Evolutionary conservation across 2,888 invertebrate genomes (phyloP).

Genomic region (Netelia fuscicornis): DNA sequence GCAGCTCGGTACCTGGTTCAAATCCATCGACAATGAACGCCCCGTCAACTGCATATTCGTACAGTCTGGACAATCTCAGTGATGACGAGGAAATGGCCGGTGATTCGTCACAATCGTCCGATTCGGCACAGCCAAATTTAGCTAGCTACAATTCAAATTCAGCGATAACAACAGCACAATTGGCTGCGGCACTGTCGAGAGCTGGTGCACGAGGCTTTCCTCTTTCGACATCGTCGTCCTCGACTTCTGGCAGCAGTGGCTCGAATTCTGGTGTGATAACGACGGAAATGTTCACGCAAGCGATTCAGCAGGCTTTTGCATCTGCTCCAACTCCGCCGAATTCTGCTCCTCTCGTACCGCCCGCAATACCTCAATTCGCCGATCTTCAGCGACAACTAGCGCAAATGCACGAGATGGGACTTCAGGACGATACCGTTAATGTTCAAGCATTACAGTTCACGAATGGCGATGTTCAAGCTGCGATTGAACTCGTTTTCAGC

Average conservation of each 20-base stretch:
- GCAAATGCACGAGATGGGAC: conserved; percentile 96
- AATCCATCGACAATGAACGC: conserved; percentile 74
- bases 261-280: conserved; percentile 87
- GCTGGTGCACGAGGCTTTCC: conserved; percentile 82
- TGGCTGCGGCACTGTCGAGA: conserved; percentile 91
- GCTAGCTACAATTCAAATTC: conserved; percentile 77
- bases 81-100: conserved; percentile 87
- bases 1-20: conserved; percentile 74
- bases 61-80: conserved; percentile 86
- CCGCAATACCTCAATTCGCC: conserved; percentile 72
- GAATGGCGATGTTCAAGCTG: conserved; percentile 95
- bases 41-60: conserved; percentile 85
- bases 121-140: conserved; percentile 81
- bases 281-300: conserved; percentile 92
- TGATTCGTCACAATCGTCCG: conserved; percentile 85
- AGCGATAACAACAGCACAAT: conserved; percentile 90
- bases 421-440: conserved; percentile 93
- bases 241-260: conserved; percentile 73
- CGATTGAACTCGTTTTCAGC: conserved; percentile 95
- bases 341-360: conserved; percentile 70
- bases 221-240: conserved; percentile 74
- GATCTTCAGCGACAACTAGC: conserved; percentile 87
- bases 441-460: conserved; percentile 93
- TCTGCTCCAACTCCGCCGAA: conserved; percentile 75
- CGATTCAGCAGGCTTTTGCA: conserved; percentile 90